Percentiles rank a stretch among this genome's conserved stretches.
phyloP scores from a whole-genome alignment of 2,113 vertebrate species.

The Silurus asotus region DNA sequence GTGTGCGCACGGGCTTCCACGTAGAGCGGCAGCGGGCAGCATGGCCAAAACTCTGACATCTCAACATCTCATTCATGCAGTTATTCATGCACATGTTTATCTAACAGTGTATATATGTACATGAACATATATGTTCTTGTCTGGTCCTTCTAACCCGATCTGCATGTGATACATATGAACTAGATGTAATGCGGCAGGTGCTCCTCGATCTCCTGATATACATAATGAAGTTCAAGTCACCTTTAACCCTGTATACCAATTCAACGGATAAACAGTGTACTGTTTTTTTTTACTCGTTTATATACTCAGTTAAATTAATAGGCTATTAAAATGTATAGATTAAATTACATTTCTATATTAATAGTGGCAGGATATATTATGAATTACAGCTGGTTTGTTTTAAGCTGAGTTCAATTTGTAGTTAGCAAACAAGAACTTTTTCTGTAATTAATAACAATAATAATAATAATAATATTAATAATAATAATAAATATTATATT shows the following conservation, averaged over 20 bases:
- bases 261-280: neutral
- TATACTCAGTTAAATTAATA: neutral
- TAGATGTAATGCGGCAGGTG: neutral
- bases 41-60: neutral
- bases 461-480: slow-evolving; percentile 3
- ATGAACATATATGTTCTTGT: neutral
- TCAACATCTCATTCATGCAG: neutral
- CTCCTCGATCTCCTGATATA: neutral
- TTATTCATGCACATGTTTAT: too few species aligned
- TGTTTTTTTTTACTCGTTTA: neutral
- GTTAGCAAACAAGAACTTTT: neutral
- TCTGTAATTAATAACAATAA: neutral
- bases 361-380: neutral
- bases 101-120: too few species aligned
- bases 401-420: neutral
- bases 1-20: neutral
- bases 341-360: neutral
- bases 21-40: neutral
- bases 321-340: too few species aligned
- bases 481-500: neutral
- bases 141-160: neutral
- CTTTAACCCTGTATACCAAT: too few species aligned
- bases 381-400: neutral
- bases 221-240: too few species aligned
- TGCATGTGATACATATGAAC: too few species aligned